phyloP scores from a whole-genome alignment of 2,113 vertebrate genomes.

The Syngnathus scovelli region DNA sequence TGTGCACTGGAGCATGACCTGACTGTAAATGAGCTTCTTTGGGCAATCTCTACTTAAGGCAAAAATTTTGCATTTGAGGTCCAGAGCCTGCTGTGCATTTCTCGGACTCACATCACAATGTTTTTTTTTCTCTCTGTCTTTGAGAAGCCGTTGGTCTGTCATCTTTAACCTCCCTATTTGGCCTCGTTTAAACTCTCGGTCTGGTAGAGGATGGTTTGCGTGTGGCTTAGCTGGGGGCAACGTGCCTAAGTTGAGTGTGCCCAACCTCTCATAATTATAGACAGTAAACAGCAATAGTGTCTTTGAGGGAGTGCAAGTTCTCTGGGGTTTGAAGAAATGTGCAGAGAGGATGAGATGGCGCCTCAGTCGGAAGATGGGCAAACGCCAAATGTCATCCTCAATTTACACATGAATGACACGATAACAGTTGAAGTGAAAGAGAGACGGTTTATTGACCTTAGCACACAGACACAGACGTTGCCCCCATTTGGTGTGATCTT shows the following conservation, averaged over 20 bases:
- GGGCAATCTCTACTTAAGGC: constrained; percentile 8
- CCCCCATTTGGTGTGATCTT: constrained; percentile 45
- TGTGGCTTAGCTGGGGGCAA: constrained; percentile 61
- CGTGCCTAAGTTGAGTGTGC: constrained; percentile 55
- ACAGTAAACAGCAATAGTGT: constrained; percentile 64
- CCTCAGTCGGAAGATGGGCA: constrained; percentile 28
- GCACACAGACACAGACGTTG: constrained; percentile 31
- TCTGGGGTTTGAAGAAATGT: constrained; percentile 47
- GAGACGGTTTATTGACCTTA: constrained; percentile 39
- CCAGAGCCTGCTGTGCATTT: constrained; percentile 3
- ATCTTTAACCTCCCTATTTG: constrained; percentile 1
- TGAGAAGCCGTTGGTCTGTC: background rate
- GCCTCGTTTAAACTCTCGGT: constrained; percentile 41
- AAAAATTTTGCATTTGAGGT: constrained; percentile 1
- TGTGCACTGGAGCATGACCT: constrained; percentile 16
- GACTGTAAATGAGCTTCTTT: constrained; percentile 2
- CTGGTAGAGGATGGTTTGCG: constrained; percentile 43
- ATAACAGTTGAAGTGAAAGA: constrained; percentile 17
- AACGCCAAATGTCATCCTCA: constrained; percentile 33
- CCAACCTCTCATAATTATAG: constrained; percentile 73
- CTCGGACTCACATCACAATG: background rate
- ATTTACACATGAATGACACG: constrained; percentile 29
- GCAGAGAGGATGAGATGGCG: constrained; percentile 29
- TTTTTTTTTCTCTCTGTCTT: background rate
- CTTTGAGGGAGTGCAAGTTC: constrained; percentile 55